phyloP scores from a whole-genome alignment of 2,797 vertebrate genomes.

The Eospalax fontanierii region DNA sequence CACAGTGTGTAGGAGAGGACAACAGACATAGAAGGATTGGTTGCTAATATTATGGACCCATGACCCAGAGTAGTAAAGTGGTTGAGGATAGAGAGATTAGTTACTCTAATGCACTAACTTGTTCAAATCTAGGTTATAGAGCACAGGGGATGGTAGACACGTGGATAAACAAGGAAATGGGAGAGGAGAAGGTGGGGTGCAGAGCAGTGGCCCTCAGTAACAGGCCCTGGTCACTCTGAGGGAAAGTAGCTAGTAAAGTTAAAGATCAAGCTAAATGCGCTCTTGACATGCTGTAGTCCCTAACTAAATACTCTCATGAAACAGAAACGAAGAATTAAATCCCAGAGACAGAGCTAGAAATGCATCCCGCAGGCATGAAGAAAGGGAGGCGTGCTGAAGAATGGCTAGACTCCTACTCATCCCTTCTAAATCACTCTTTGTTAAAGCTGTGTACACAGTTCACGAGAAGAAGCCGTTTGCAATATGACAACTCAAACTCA shows the following conservation, averaged over 20 bases:
- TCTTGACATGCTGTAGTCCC: no score
- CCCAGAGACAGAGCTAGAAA: neutral
- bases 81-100: neutral
- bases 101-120: neutral
- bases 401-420: neutral
- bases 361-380: neutral
- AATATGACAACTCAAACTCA: neutral
- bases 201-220: neutral
- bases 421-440: neutral
- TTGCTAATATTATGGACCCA: neutral
- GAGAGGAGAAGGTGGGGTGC: neutral
- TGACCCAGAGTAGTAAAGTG: neutral
- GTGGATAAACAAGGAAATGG: neutral
- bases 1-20: neutral
- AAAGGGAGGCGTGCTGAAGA: neutral
- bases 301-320: neutral
- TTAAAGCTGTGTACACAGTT: neutral
- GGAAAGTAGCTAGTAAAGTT: neutral
- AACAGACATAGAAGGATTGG: neutral
- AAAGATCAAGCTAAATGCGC: no score
- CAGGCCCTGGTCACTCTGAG: neutral
- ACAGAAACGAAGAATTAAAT: neutral
- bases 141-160: neutral
- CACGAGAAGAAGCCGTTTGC: neutral
- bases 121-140: neutral